Evolutionary conservation across 2,113 vertebrate species (phyloP).

Genomic region (Chrysochloris asiatica): DNA sequence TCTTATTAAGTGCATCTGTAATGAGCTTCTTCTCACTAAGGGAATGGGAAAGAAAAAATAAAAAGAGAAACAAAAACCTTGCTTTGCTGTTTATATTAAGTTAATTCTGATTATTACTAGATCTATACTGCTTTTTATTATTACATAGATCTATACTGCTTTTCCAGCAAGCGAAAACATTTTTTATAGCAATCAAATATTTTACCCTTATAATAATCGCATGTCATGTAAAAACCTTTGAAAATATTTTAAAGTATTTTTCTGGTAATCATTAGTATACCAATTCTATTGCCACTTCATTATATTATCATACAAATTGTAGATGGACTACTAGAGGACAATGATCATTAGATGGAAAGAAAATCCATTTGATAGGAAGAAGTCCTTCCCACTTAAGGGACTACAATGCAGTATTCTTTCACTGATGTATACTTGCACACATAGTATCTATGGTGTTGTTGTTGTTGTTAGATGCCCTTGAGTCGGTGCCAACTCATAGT

Average conservation of each 20-base stretch:
- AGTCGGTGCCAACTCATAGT: too few species aligned
- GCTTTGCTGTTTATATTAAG: conserved; percentile 2
- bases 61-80: not conserved
- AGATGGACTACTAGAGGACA: not conserved
- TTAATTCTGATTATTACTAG: conserved; percentile 21
- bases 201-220: not conserved
- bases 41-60: conserved; percentile 25
- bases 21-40: conserved; percentile 93
- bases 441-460: not conserved
- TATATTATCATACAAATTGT: not conserved
- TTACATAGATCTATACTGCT: not conserved
- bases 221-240: not conserved
- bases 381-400: not conserved
- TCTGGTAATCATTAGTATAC: not conserved
- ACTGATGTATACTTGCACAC: rapidly evolving
- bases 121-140: not conserved
- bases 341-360: not conserved
- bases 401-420: not conserved
- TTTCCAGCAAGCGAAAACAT: not conserved
- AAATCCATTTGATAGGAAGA: not conserved
- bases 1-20: conserved; percentile 92
- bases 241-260: conserved; percentile 30
- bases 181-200: not conserved
- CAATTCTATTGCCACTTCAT: not conserved
- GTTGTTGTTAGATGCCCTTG: too few species aligned